Percentiles rank a stretch among this genome's conserved stretches.
Conservation (phyloP, 2,113 vertebrate species). For the Sinosuthora webbiana region DNA sequence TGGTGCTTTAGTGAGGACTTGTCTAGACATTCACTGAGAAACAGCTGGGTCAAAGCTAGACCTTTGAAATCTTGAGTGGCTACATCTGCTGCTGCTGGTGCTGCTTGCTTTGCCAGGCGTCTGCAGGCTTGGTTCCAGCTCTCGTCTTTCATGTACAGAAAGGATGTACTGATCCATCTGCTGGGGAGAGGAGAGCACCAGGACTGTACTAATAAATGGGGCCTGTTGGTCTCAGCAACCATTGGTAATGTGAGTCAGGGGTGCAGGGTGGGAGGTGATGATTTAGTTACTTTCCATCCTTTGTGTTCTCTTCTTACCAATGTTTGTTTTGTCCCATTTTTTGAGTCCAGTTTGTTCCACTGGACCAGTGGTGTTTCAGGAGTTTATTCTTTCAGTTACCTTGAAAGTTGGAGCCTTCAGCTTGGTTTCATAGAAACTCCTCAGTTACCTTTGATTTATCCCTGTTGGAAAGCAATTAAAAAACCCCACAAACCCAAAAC, state of each 20-base stretch:
- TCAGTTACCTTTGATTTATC: not conserved
- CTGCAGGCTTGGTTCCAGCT: not conserved
- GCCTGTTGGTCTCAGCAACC: not conserved
- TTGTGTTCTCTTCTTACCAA: not conserved
- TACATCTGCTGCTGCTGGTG: not conserved
- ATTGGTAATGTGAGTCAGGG: accelerated
- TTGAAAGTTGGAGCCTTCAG: not conserved
- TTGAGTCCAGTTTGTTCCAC: not conserved
- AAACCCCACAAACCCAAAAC: not conserved
- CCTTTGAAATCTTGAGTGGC: not conserved
- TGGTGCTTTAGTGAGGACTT: not conserved
- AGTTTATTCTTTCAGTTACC: not conserved
- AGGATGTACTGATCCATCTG: accelerated
- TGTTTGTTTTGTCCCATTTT: not conserved
- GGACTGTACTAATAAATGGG: not conserved
- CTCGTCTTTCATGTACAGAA: not conserved
- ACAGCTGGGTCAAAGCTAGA: not conserved
- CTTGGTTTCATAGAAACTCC: not conserved
- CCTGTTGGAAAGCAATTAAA: not conserved
- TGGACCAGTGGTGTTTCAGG: not conserved
- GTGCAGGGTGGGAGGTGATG: not conserved
- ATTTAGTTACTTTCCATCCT: not conserved
- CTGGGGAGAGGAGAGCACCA: not conserved
- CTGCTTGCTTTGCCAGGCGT: not conserved
- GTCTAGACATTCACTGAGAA: not conserved